Evolutionary conservation across 1,140 invertebrate genomes (phyloP).

Genomic region (Colletes latitarsis): DNA sequence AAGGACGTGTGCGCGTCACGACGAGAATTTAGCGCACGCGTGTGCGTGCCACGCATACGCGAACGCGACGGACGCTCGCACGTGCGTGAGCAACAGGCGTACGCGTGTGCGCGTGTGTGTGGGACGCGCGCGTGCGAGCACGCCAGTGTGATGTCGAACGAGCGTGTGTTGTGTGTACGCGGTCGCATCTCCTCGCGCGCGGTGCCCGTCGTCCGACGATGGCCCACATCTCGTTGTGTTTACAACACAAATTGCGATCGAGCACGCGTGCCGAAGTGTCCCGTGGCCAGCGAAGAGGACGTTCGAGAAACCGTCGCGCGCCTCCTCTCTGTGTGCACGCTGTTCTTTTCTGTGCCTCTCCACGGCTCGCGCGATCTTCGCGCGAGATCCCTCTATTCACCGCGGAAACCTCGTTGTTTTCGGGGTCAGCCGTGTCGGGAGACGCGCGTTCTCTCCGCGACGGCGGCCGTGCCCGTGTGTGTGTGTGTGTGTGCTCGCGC

Average conservation of each 20-base stretch:
- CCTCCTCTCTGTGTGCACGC: not conserved
- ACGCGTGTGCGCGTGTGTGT: not conserved
- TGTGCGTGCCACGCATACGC: slow-evolving; percentile 46
- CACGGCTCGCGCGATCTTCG: not conserved
- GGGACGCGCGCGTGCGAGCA: not conserved
- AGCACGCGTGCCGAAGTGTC: slow-evolving; percentile 23
- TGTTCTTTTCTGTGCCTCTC: not conserved
- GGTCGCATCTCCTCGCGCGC: slow-evolving; percentile 1
- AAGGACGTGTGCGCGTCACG: slow-evolving; percentile 60
- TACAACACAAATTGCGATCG: slow-evolving; percentile 49
- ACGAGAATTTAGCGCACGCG: slow-evolving; percentile 34
- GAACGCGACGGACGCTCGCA: slow-evolving; percentile 9
- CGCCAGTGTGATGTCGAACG: slow-evolving; percentile 12
- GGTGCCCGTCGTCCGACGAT: slow-evolving; percentile 34
- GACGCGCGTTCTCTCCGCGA: slow-evolving; percentile 10
- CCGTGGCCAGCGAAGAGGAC: not conserved
- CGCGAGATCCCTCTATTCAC: not conserved
- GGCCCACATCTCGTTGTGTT: slow-evolving; percentile 47
- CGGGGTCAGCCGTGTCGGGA: slow-evolving; percentile 28
- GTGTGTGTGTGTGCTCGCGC: no score
- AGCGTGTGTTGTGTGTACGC: slow-evolving; percentile 2
- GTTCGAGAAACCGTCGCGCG: no score
- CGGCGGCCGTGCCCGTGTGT: slow-evolving; percentile 1
- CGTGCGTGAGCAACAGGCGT: slow-evolving; percentile 43
- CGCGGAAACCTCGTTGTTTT: slow-evolving; percentile 33